Base-by-base conservation (phyloP, 2,888 invertebrate genomes). In the Lochmaea capreae region DNA sequence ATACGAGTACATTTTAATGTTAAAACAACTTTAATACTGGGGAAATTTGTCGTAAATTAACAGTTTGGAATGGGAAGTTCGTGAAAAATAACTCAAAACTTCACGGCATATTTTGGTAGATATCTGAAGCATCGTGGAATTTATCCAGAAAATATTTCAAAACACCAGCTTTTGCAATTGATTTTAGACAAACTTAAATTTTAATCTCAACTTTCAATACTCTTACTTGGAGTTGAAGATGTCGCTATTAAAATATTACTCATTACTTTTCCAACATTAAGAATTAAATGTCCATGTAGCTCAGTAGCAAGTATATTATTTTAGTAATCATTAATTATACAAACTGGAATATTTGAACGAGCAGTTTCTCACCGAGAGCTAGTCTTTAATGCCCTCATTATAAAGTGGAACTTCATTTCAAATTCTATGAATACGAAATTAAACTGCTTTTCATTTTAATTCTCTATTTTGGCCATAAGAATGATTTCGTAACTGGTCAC, bases 341-440 rank as follows among this genome's bases (percentile, higher is more conserved):
- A 16, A 54, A 54, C 54, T 54, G 18, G 54, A 54, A 54, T 54
- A 54, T 54, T 54, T 54, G 16, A 54, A 54, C 18, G 54, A 54
- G 54, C n/a, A 54, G 16, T 54, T 18, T 16, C 54, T 54, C 18
- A 18, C 18, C 54, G 16, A 54, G 54, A 54, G 54, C 54, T 54
- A 16, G 54, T 54, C 54, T 16, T 54, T 54, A 54, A 18, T 54
- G 54, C 10, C 8, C 54, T 54, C 18, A 54, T 54, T 54, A 54
- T 54, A 54, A 54, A 54, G 54, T 54, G 54, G 54, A 54, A 54
- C 54, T 54, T 46, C 54, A 54, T 54, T 54, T 16, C 10, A 54
- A 54, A 54, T 54, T 54, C 54, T 54, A 54, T 54, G 54, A 54
- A 54, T 54, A 54, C 54, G 54, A 18, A 54, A 54, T 54, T 16